Evolutionary conservation across 2,113 vertebrate genomes (phyloP).

Genomic region (Xiphophorus hellerii): DNA sequence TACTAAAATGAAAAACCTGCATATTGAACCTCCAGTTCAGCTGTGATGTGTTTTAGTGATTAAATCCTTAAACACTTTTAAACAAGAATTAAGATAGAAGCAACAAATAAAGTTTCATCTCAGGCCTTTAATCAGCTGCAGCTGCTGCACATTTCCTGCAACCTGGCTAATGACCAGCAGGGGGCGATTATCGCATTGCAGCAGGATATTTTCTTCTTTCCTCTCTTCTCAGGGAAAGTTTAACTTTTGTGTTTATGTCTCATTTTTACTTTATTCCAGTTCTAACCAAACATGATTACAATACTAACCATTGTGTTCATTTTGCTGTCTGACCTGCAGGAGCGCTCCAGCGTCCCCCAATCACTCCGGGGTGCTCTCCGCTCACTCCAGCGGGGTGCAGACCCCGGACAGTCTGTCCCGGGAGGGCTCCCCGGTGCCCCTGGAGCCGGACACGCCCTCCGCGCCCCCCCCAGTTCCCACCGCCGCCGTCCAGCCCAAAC

Average conservation of each 20-base stretch:
- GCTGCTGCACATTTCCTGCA: neutral
- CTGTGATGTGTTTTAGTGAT: too few relatives aligned
- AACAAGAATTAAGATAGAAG: too few relatives aligned
- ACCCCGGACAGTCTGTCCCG: constrained; percentile 96
- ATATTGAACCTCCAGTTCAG: too few relatives aligned
- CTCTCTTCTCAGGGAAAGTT: too few relatives aligned
- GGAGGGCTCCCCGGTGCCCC: constrained; percentile 94
- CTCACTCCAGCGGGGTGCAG: constrained; percentile 95
- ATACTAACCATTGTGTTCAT: neutral
- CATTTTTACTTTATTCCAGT: neutral
- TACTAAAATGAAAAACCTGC: too few relatives aligned
- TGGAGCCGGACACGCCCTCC: constrained; percentile 86
- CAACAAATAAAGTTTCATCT: too few relatives aligned
- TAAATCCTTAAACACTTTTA: too few relatives aligned
- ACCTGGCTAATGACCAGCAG: neutral
- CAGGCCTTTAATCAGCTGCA: too few relatives aligned
- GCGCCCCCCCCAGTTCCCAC: constrained; percentile 62
- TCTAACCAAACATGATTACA: neutral
- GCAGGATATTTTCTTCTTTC: neutral
- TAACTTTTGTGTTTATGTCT: too few relatives aligned
- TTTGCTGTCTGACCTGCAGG: constrained; percentile 70
- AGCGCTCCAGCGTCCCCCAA: constrained; percentile 97
- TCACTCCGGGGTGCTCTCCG: constrained; percentile 93
- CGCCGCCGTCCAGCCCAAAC: constrained; percentile 87
- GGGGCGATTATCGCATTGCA: neutral